Percentiles rank a stretch among this genome's conserved stretches.
Conservation (phyloP, 2,797 vertebrate species). For the Sebastes paucispinis region DNA sequence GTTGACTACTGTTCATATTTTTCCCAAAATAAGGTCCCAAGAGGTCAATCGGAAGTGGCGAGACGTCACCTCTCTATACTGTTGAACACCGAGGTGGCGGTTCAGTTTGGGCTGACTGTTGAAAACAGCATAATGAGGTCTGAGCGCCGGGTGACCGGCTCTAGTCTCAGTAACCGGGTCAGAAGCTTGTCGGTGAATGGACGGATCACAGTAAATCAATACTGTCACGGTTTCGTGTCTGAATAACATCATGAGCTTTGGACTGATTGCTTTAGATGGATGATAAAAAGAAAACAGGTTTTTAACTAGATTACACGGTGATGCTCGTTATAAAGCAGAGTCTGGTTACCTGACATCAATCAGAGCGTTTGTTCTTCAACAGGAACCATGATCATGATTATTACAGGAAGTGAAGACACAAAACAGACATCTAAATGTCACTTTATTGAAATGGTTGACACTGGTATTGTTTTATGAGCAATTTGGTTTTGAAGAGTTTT, state of each 20-base stretch:
- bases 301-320: slow-evolving; percentile 28
- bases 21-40: too few species aligned
- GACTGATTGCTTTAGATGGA: background rate
- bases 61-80: too few species aligned
- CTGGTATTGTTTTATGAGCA: background rate
- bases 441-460: slow-evolving; percentile 11
- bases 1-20: too few species aligned
- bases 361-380: slow-evolving; percentile 24
- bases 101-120: background rate
- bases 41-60: too few species aligned
- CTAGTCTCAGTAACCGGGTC: background rate
- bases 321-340: background rate
- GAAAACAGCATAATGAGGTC: background rate
- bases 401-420: slow-evolving; percentile 5
- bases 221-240: background rate
- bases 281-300: background rate
- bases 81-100: too few species aligned
- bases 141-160: background rate
- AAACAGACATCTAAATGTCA: slow-evolving; percentile 1
- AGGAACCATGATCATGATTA: slow-evolving; percentile 2
- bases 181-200: background rate
- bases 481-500: background rate
- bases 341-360: slow-evolving; percentile 32
- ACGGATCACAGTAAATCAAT: background rate
- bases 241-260: background rate